phyloP scores from a whole-genome alignment of 1,140 invertebrate genomes.

The Euglossa dilemma region DNA sequence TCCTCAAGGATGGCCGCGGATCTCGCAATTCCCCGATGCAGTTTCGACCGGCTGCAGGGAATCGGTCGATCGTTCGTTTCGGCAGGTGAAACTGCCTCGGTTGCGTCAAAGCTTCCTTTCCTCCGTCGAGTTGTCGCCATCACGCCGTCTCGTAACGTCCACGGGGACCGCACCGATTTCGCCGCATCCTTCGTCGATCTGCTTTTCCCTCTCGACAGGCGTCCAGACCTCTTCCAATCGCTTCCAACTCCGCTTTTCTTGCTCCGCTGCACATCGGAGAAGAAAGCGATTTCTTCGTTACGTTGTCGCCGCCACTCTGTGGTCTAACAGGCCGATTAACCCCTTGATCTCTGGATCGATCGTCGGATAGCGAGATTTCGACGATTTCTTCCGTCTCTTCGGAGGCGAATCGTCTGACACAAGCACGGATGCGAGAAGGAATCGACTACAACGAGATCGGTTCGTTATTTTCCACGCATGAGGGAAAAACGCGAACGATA shows the following conservation, averaged over 20 bases:
- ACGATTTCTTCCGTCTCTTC: too few relatives aligned
- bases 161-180: slow-evolving; percentile 57
- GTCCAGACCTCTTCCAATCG: slow-evolving; percentile 34
- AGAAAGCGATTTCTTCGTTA: slow-evolving; percentile 51
- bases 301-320: neutral
- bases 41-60: neutral
- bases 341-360: neutral
- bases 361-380: too few relatives aligned
- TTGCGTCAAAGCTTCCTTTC: slow-evolving; percentile 44
- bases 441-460: neutral
- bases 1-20: neutral
- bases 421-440: neutral
- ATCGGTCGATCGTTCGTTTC: slow-evolving; percentile 13
- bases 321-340: neutral
- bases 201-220: slow-evolving; percentile 19
- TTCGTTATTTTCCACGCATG: neutral
- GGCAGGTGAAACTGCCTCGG: slow-evolving; percentile 51
- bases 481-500: slow-evolving; percentile 1
- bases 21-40: neutral
- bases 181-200: slow-evolving; percentile 38
- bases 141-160: slow-evolving; percentile 11
- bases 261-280: slow-evolving; percentile 35
- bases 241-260: slow-evolving; percentile 49
- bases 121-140: neutral
- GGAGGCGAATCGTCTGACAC: too few relatives aligned